A percentile compares a stretch with the other conserved stretches of the same genome.
Conservation (phyloP, 1,140 invertebrate species). For the Branchinecta lindahli region DNA sequence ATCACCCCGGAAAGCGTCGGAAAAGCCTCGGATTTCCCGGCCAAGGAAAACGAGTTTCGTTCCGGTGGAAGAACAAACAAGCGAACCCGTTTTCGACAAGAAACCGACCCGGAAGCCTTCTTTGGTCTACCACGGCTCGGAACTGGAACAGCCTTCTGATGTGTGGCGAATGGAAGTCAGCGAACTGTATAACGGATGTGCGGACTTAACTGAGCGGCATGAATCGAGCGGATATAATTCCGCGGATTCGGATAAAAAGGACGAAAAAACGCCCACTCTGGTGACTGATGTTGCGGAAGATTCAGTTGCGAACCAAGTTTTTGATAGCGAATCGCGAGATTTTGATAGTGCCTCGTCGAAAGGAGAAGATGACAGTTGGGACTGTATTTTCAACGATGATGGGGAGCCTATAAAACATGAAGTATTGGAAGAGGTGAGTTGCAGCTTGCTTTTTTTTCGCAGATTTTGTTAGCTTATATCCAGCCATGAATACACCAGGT, state of each 20-base stretch:
- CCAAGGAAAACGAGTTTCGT: neutral
- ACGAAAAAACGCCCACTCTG: neutral
- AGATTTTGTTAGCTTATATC: too few relatives aligned
- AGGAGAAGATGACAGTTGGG: neutral
- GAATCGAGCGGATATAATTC: neutral
- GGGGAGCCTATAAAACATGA: neutral
- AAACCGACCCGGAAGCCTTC: neutral
- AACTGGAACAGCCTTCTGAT: neutral
- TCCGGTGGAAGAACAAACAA: conserved; percentile 6
- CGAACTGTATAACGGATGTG: neutral
- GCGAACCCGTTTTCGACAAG: neutral
- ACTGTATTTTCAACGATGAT: neutral
- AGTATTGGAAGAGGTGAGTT: neutral
- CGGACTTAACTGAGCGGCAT: neutral
- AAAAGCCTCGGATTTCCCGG: neutral
- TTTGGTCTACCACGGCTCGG: neutral
- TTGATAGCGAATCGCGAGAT: neutral
- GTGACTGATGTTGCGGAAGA: neutral
- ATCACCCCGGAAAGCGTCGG: too few relatives aligned
- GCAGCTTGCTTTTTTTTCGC: neutral
- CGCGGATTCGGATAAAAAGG: conserved; percentile 2
- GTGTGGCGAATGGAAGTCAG: neutral
- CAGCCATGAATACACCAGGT: too few relatives aligned
- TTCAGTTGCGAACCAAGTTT: neutral
- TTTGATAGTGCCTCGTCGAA: neutral